These are phyloP conservation scores for Saguinus imperator DNA, from an alignment of 2,113 vertebrate genomes.

Conservation along the genomic window DNA sequence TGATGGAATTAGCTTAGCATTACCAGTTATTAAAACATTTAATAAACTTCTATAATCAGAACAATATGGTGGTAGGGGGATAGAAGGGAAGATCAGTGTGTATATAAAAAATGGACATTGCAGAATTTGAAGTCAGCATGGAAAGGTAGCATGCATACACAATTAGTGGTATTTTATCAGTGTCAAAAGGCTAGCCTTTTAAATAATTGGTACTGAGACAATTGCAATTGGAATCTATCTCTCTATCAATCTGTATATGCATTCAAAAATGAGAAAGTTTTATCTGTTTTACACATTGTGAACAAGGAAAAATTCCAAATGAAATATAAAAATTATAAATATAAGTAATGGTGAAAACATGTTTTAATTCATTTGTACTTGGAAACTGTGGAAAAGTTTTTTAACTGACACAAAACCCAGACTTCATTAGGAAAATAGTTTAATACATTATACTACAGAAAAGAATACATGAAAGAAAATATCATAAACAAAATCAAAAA, in stretches of 20 bases:
- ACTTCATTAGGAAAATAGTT: not conserved
- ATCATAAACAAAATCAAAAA: not conserved
- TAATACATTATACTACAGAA: not conserved
- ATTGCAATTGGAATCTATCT: not conserved
- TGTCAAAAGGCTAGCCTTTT: not conserved
- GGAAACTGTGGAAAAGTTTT: not conserved
- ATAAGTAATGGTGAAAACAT: not conserved
- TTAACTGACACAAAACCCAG: not conserved
- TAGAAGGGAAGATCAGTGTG: not conserved
- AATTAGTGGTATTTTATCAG: not conserved
- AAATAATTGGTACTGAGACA: not conserved
- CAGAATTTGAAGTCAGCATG: not conserved
- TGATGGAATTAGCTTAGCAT: not conserved
- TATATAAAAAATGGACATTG: not conserved
- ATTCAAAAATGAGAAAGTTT: not conserved
- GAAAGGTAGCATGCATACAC: not conserved
- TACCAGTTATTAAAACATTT: not conserved
- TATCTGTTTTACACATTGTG: not conserved
- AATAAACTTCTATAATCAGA: not conserved
- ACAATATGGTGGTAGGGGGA: not conserved
- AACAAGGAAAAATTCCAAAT: not conserved
- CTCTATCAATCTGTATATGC: not conserved
- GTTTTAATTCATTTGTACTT: not conserved
- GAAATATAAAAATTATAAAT: not conserved
- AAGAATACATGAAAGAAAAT: not conserved